These are phyloP conservation scores for Epinephelus fuscoguttatus DNA, from an alignment of 2,113 vertebrate genomes.

Conservation along the genomic window DNA sequence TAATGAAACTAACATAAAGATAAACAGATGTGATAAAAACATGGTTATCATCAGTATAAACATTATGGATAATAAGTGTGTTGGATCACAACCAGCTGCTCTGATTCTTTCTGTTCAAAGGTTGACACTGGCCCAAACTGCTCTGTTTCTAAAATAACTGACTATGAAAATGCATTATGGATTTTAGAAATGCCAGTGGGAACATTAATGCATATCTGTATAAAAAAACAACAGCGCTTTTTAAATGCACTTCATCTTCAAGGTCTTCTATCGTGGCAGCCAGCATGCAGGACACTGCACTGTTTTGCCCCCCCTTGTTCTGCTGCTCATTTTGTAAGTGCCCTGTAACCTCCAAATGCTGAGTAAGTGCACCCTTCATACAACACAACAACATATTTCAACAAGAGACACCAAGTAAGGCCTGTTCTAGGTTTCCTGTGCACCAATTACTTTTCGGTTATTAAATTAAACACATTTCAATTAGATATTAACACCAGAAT, in stretches of 20 bases:
- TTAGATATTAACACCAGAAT: too few species aligned
- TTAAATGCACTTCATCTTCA: too few species aligned
- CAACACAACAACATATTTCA: neutral
- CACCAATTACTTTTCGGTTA: neutral
- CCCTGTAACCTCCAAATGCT: neutral
- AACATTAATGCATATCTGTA: too few species aligned
- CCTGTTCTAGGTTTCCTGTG: too few species aligned
- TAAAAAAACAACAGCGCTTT: too few species aligned
- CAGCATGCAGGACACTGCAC: too few species aligned
- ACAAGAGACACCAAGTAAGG: too few species aligned
- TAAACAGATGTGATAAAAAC: conserved; percentile 11
- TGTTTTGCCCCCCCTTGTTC: too few species aligned
- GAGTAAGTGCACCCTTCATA: neutral
- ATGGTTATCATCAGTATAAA: neutral
- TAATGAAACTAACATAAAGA: conserved; percentile 3
- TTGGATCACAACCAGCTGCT: neutral
- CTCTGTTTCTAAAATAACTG: too few species aligned
- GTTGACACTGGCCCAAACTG: neutral
- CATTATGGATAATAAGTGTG: neutral
- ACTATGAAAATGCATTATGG: too few species aligned
- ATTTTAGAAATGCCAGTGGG: too few species aligned
- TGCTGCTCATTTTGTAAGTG: neutral
- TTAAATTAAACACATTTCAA: neutral
- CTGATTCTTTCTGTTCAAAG: conserved; percentile 6
- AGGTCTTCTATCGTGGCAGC: too few species aligned